These are phyloP conservation scores for Rousettus madagascariensis DNA, from an alignment of 2,797 vertebrate species.

Conservation along the genomic window DNA sequence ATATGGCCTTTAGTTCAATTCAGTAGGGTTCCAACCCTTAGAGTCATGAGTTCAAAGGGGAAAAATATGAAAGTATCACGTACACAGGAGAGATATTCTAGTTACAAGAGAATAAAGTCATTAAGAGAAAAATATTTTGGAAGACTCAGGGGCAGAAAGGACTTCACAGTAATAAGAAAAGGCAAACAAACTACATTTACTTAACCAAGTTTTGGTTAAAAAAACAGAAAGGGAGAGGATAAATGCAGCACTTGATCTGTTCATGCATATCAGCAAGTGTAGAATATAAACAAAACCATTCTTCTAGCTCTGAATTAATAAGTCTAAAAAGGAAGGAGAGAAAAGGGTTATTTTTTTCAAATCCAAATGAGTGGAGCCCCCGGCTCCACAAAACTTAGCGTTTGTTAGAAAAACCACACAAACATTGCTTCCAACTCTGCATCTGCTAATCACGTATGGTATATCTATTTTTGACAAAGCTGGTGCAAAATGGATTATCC, in stretches of 20 bases:
- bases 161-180: conserved; percentile 41
- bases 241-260: not conserved
- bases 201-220: conserved; percentile 16
- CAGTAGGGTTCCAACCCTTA: not conserved
- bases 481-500: not conserved
- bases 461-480: not conserved
- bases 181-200: conserved; percentile 43
- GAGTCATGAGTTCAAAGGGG: conserved; percentile 23
- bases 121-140: conserved; percentile 40
- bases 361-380: not conserved
- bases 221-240: not conserved
- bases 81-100: not conserved
- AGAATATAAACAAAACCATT: not conserved
- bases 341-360: conserved; percentile 2
- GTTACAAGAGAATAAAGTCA: not conserved
- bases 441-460: not conserved
- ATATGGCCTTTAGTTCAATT: not conserved
- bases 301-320: not conserved
- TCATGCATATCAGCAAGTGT: not conserved
- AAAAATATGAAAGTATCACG: not conserved
- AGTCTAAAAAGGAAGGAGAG: not conserved
- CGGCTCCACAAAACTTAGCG: not conserved
- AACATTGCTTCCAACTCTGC: not conserved
- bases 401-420: not conserved
- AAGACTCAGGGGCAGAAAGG: not conserved